Evolutionary conservation across 2,888 invertebrate genomes (phyloP), one percentile per base, ranked within the genome.

Genomic region (Himalopsyche japonica): DNA sequence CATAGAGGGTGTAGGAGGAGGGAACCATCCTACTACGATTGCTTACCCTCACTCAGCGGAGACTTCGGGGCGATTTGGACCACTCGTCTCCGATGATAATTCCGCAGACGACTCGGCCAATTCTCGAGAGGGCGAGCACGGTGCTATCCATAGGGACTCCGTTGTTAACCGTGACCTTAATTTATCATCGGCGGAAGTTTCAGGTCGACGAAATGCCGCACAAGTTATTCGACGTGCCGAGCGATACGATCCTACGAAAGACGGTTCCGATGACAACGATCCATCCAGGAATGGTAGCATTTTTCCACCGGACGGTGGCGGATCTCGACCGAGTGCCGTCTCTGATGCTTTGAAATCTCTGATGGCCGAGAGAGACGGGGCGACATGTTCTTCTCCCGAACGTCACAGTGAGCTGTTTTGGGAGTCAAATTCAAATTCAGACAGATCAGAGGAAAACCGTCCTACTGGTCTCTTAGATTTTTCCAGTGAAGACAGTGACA

Each of bases 151-250:
- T 78, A 90, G 90, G 0, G 87, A 88, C 8, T 83, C 89, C 0
- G 90, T 90, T 82, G 86, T 86, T 3, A 89, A 89, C 83, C 18
- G 48, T 0, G 90, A 89, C 85, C 87, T 90, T 76, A 90, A 89
- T 80, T 85, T 91, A 1, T 88, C 90, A 7, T 90, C 91, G 0
- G 89, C 91, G 0, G 89, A 91, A 0, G 90, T 92, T 0, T 90
- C 91, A 0, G 91, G 92, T 24, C 87, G 86, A 37, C 43, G 86
- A 48, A 88, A 90, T 0, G 90, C 90, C 1, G 90, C 92, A 0
- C 92, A 92, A 87, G 92, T 92, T 10, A 92, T 92, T 12, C 88
- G 92, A 49, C 88, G 92, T 34, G 91, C 92, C 1, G 91, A 90
- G 84, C 91, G 90, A 8, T 90, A 90, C 27, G 37, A 83, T n/a